Percentiles rank a stretch among this genome's conserved stretches.
Conservation (phyloP, 1,140 invertebrate genomes). For the Caenorhabditis briggsae region DNA sequence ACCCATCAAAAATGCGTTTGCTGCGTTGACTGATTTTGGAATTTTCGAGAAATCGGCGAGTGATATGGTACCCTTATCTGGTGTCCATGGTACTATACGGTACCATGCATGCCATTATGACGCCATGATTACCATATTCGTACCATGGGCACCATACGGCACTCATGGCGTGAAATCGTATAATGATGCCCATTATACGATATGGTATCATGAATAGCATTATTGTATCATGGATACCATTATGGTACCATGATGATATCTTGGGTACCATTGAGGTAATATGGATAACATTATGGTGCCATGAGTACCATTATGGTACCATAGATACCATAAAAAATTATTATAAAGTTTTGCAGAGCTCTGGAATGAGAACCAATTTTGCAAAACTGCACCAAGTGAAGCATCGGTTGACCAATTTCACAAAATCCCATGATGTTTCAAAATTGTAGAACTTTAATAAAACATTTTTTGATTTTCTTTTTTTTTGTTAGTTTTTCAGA, state of each 20-base stretch:
- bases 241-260: no score
- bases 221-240: no score
- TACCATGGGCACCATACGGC: no score
- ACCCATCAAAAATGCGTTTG: constrained; percentile 56
- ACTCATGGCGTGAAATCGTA: no score
- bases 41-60: constrained; percentile 28
- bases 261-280: no score
- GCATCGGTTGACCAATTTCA: background rate
- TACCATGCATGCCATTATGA: no score
- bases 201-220: no score
- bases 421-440: background rate
- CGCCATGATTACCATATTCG: no score
- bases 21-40: constrained; percentile 21
- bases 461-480: background rate
- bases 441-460: background rate
- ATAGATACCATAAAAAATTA: background rate
- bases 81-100: no score
- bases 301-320: no score
- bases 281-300: no score
- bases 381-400: constrained; percentile 13
- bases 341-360: background rate
- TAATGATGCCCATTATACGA: no score
- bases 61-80: background rate
- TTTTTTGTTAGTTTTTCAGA: background rate
- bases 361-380: constrained; percentile 12